Evolutionary conservation across 2,113 vertebrate genomes (phyloP).

Genomic region (Phrynosoma platyrhinos): DNA sequence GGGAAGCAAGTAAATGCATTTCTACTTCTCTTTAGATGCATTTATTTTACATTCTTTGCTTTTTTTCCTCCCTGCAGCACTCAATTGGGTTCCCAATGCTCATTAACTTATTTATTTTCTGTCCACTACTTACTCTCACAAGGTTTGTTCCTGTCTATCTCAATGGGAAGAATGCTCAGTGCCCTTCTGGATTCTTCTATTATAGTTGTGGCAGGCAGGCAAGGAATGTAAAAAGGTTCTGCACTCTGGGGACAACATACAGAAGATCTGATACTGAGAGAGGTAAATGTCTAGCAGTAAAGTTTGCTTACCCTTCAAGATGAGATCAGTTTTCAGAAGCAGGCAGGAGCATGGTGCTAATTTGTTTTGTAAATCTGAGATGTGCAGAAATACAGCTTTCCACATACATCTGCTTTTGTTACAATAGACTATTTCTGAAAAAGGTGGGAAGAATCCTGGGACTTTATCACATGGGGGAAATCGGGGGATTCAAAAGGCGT

Average conservation of each 20-base stretch:
- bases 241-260: background rate
- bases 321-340: background rate
- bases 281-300: conserved; percentile 34
- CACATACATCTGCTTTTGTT: too few relatives aligned
- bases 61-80: conserved; percentile 52
- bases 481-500: too few relatives aligned
- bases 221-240: conserved; percentile 46
- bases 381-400: background rate
- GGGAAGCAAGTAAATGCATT: conserved; percentile 55
- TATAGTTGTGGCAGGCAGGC: conserved; percentile 29
- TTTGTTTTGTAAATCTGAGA: background rate
- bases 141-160: conserved; percentile 63
- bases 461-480: too few relatives aligned
- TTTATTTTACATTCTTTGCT: conserved; percentile 60
- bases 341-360: background rate
- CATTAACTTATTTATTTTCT: conserved; percentile 68
- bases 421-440: background rate
- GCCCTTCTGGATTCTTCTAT: conserved; percentile 48
- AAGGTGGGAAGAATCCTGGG: background rate
- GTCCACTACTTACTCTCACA: conserved; percentile 50
- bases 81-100: conserved; percentile 56
- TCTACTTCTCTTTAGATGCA: conserved; percentile 58
- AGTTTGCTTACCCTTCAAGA: conserved; percentile 37
- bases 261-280: conserved; percentile 32
- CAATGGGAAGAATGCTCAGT: conserved; percentile 54